A percentile compares a stretch with the other conserved stretches of the same genome.
Conservation (phyloP, 2,888 invertebrate genomes). For the Conchocele bisecta region DNA sequence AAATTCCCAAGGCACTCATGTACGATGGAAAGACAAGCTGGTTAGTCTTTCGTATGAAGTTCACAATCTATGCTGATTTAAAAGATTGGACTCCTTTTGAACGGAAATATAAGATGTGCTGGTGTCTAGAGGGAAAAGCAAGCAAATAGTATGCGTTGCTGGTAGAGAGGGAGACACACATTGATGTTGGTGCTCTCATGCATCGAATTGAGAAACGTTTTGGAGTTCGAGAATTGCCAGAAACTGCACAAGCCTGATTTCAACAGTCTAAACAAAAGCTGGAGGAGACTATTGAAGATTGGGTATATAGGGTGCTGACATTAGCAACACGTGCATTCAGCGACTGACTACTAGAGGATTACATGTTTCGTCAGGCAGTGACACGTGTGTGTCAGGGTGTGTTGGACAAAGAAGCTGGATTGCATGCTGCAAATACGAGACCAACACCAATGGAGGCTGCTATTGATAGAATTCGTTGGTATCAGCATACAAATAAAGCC, state of each 20-base stretch:
- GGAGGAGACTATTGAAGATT: not conserved
- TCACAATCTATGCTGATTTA: no score
- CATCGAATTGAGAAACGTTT: no score
- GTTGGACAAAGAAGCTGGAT: constrained; percentile 17
- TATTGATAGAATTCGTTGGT: not conserved
- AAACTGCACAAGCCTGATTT: not conserved
- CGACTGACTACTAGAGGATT: constrained; percentile 7
- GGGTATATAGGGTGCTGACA: constrained; percentile 11
- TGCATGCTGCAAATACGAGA: not conserved
- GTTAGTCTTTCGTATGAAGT: no score
- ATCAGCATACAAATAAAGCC: constrained; percentile 11
- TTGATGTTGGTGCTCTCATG: no score
- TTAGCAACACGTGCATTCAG: constrained; percentile 5
- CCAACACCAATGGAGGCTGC: constrained; percentile 1
- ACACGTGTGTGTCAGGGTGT: constrained; percentile 9
- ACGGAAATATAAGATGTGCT: no score
- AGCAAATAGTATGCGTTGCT: no score
- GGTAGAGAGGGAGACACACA: no score
- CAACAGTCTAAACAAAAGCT: not conserved
- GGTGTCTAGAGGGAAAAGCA: no score
- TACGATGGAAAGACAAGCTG: no score
- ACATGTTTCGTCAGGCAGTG: not conserved
- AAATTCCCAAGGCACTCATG: no score
- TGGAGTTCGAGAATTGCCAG: no score
- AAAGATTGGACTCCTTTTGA: no score